Percentiles rank a stretch among this genome's conserved stretches.
These are phyloP conservation scores for Ernsta delagoae DNA, from an alignment of 2,888 invertebrate genomes.

Conservation along the genomic window DNA sequence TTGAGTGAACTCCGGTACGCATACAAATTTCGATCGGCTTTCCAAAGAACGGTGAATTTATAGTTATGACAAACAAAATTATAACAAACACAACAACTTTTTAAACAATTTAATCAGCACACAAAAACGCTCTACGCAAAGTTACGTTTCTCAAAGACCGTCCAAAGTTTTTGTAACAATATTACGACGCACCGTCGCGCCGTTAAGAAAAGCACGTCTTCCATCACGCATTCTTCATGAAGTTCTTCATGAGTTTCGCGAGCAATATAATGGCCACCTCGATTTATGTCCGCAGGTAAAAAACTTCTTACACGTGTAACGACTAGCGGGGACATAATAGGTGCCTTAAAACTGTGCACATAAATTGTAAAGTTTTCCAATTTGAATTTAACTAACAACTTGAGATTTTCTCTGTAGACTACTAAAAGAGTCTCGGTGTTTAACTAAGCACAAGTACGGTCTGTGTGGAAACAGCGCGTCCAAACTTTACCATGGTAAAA, in stretches of 20 bases:
- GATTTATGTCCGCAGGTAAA: constrained; percentile 42
- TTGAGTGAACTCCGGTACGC: no score
- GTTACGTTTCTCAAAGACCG: constrained; percentile 4
- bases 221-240: constrained; percentile 26
- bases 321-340: constrained; percentile 68
- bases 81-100: no score
- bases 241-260: constrained; percentile 21
- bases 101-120: constrained; percentile 47
- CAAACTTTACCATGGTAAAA: constrained; percentile 6
- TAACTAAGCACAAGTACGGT: constrained; percentile 39
- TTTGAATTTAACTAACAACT: constrained; percentile 81
- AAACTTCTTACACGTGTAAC: constrained; percentile 52
- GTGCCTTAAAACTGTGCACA: constrained; percentile 72
- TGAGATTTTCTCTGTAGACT: constrained; percentile 68
- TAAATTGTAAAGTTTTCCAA: constrained; percentile 81
- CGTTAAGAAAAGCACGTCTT: constrained; percentile 22
- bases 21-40: no score
- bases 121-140: constrained; percentile 25
- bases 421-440: constrained; percentile 67
- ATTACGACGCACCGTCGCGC: constrained; percentile 1
- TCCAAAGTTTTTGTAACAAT: constrained; percentile 19
- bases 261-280: constrained; percentile 19
- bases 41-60: no score
- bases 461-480: constrained; percentile 6
- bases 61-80: no score